phyloP scores from a whole-genome alignment of 1,140 invertebrate species.

The Maniola jurtina region DNA sequence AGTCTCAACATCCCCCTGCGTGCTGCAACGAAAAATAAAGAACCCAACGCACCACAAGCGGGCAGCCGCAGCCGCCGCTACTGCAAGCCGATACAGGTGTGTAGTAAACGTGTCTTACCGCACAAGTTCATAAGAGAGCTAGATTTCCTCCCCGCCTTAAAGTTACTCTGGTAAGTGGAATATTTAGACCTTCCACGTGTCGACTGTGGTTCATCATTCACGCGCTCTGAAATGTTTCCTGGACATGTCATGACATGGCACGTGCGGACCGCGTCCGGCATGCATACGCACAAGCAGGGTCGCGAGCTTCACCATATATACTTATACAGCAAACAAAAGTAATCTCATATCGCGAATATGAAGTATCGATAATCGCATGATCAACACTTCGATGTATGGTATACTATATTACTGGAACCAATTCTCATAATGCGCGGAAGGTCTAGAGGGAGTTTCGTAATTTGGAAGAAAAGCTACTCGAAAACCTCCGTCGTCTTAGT shows the following conservation, averaged over 20 bases:
- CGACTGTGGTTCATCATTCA: slow-evolving; percentile 86
- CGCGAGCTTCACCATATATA: slow-evolving; percentile 24
- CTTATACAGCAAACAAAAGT: slow-evolving; percentile 56
- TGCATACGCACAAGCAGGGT: slow-evolving; percentile 35
- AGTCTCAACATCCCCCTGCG: slow-evolving; percentile 29
- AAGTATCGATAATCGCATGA: slow-evolving; percentile 37
- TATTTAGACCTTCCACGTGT: slow-evolving; percentile 89
- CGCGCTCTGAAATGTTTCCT: slow-evolving; percentile 77
- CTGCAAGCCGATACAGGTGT: slow-evolving; percentile 58
- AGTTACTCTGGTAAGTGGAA: slow-evolving; percentile 89
- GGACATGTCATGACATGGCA: slow-evolving; percentile 50
- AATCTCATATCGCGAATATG: slow-evolving; percentile 48
- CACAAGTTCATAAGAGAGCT: slow-evolving; percentile 96
- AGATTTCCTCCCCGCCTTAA: slow-evolving; percentile 91
- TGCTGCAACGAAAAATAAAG: slow-evolving; percentile 56
- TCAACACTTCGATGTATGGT: slow-evolving; percentile 27
- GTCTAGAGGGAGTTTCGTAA: slow-evolving; percentile 60
- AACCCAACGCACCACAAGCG: slow-evolving; percentile 65
- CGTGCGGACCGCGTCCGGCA: slow-evolving; percentile 32
- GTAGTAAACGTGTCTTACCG: slow-evolving; percentile 85
- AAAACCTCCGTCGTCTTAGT: slow-evolving; percentile 43
- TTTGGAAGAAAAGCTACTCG: slow-evolving; percentile 54
- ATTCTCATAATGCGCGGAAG: slow-evolving; percentile 68
- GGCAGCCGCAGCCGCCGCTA: slow-evolving; percentile 26
- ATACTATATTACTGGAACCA: slow-evolving; percentile 48